Conservation (phyloP, 2,888 invertebrate genomes). For the Tolmerus cingulatus region DNA sequence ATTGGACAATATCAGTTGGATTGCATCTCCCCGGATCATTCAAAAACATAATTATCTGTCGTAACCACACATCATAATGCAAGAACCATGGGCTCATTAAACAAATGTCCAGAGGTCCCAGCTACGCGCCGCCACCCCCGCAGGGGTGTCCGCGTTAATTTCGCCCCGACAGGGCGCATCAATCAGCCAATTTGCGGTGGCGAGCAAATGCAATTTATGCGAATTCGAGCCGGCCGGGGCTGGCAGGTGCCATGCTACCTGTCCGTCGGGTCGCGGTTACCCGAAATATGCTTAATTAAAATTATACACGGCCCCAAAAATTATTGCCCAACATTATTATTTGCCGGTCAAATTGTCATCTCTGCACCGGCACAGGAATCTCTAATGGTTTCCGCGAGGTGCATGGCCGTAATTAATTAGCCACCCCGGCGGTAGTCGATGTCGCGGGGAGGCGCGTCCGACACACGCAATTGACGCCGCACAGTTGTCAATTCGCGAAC, state of each 20-base stretch:
- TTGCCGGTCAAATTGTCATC: background rate
- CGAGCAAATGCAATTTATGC: background rate
- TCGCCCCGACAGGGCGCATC: background rate
- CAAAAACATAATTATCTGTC: background rate
- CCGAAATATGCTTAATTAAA: background rate
- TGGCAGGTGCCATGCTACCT: background rate
- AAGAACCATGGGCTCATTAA: background rate
- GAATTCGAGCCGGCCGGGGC: background rate
- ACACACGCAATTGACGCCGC: background rate
- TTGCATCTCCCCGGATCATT: background rate
- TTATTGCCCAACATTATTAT: background rate
- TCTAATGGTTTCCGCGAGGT: background rate
- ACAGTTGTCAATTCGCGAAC: background rate
- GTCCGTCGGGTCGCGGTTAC: background rate
- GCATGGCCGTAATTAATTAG: constrained; percentile 3
- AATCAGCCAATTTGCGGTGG: background rate
- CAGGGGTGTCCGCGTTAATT: background rate
- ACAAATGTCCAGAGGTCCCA: background rate
- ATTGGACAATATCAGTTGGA: background rate
- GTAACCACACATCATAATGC: background rate
- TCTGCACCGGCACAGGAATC: background rate
- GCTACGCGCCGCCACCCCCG: too few relatives aligned
- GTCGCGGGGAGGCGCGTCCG: background rate
- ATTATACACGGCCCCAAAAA: background rate
- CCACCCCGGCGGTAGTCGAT: background rate